A percentile compares a stretch with the other conserved stretches of the same genome.
Evolutionary conservation across 1,140 invertebrate genomes (phyloP).

Genomic region (Neodiprion pinetum): DNA sequence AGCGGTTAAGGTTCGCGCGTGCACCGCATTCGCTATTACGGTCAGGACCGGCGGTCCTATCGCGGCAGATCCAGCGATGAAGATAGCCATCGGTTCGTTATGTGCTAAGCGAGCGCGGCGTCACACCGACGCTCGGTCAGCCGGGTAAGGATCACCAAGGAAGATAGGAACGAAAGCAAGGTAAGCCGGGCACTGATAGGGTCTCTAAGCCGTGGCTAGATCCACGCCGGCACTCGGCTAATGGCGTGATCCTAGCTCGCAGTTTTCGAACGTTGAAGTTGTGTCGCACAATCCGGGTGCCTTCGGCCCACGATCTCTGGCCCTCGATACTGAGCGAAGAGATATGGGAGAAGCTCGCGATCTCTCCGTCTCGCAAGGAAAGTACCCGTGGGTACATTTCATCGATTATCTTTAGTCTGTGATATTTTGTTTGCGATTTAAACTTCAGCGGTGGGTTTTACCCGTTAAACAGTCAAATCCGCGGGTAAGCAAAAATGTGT

Average conservation of each 20-base stretch:
- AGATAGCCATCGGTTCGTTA: conserved; percentile 54
- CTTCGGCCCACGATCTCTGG: too few relatives aligned
- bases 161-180: conserved; percentile 44
- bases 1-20: conserved; percentile 18
- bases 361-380: background rate
- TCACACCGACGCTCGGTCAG: conserved; percentile 2
- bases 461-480: too few relatives aligned
- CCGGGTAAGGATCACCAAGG: conserved; percentile 35
- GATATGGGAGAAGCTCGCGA: background rate
- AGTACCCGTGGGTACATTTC: background rate
- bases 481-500: too few relatives aligned
- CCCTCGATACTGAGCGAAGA: background rate
- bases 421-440: conserved; percentile 4
- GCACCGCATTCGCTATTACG: conserved; percentile 26
- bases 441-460: too few relatives aligned
- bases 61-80: conserved; percentile 33
- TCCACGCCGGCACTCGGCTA: conserved; percentile 32
- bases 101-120: conserved; percentile 16
- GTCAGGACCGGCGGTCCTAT: conserved; percentile 11
- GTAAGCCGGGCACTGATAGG: conserved; percentile 48
- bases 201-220: conserved; percentile 38
- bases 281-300: background rate
- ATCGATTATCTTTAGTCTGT: background rate
- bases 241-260: conserved; percentile 30
- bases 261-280: background rate